Base-by-base conservation (phyloP, 1,140 invertebrate species). In the Drosophila kepulauana region DNA sequence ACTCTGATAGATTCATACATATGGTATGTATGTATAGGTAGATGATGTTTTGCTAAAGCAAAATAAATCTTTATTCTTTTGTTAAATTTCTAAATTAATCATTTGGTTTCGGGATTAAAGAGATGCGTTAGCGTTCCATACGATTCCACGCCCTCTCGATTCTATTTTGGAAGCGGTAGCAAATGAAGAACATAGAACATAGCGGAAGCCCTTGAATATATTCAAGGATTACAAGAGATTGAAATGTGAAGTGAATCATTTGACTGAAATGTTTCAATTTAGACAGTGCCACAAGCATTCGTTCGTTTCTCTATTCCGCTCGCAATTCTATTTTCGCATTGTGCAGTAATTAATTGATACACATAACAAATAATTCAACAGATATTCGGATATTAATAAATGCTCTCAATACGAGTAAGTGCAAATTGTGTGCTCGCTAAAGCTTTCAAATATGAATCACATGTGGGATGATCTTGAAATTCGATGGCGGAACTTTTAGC, bases 401-500 rank as follows among this genome's bases (percentile, higher is more conserved):
- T 49, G 30, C 15, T 63, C 46, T 13, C 30, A 11, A 51, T 52
- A 30, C 25, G 11, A n/a, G 20, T 51, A 61, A 61, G 58, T 61
- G 58, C 11, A 16, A 20, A 33, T 30, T 54, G 48, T n/a, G 48
- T 20, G 20, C 48, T 16, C 48, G 11, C 5, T 15, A 15, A 45
- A 66, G 54, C 62, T 72, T 13, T 51, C 13, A 15, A 35, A 35
- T 38, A 1, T 63, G 70, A 67, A 67, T 67, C 70, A 73, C 52
- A 41, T 67, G 41, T 69, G 65, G 48, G 41, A 56, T 74, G 65
- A 69, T 68, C 65, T 74, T 74, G 65, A 68, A 74, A 38, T 46
- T 48, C n/a, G 28, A 43, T 61, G 28, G 65, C 30, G 65, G 57
- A 74, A 74, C 71, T 68, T 57, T 16, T 45, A 25, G 41, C 63